Base-by-base conservation (phyloP, 2,113 vertebrate genomes). In the Chloropsis hardwickii region DNA sequence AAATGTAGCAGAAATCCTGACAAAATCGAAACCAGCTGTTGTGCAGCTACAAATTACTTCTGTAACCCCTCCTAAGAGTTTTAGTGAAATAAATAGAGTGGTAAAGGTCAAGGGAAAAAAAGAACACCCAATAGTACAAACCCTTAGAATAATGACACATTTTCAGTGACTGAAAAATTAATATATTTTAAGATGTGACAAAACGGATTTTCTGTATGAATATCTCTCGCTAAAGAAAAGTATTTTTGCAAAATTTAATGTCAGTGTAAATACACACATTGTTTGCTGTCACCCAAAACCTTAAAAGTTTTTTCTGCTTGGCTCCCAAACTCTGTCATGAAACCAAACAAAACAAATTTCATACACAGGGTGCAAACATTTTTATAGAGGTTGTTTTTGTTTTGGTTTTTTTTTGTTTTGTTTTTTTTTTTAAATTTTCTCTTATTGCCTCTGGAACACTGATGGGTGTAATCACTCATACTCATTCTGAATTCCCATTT, bases 21-120 rank as follows among this genome's bases (percentile, higher is more conserved):
- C 70, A 94, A 95, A 94, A 95, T 74, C 81, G 70, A 77, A 97
- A 42, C 62, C 73, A 96, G 86, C 76, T 95, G 81, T 91, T 95
- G 39, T 11, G 64, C 64, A 60, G 61, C 57, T 95, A 61, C 37
- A 91, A 83, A 91, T 96, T 95, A 92, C 92, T 97, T 93, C 84
- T 81, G 29, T 23, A 79, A 14, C 67, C 85, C 62, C 60, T 64
- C 15, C 50, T 56, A 66, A 81, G 76, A 77, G 51, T 94, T 95
- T 79, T 85, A 93, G 81, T 54, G 84, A 90, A 89, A 40, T 35
- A 96, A 69, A 86, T 29, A 27, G 19, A 96, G 83, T 21, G 33
- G 18, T 54, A 47, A 88, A 89, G 31, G 86, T 21, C 11, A 48
- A 88, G 23, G 31, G 14, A 10, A 23, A 80, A 80, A 24, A 14